These are phyloP conservation scores for Columbina picui DNA, from an alignment of 2,113 vertebrate species.

Conservation along the genomic window DNA sequence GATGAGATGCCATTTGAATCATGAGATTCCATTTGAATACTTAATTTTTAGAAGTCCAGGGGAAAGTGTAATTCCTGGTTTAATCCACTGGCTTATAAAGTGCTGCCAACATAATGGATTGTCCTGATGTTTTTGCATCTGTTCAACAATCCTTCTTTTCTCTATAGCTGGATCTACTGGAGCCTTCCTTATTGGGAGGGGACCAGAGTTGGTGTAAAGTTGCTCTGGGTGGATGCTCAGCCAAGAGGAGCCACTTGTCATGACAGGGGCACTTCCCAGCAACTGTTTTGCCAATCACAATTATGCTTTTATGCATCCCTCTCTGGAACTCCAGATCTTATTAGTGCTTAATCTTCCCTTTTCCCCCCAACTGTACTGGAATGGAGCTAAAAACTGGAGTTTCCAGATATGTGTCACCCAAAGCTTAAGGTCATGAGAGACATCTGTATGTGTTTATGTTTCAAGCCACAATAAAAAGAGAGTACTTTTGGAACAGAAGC, in stretches of 20 bases:
- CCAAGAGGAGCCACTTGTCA: neutral
- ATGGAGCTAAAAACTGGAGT: neutral
- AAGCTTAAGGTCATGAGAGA: neutral
- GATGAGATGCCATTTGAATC: too few species aligned
- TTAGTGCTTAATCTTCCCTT: neutral
- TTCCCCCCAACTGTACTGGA: neutral
- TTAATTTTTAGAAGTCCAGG: neutral
- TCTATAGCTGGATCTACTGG: neutral
- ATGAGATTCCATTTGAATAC: neutral
- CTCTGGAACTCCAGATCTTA: neutral
- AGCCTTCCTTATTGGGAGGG: neutral
- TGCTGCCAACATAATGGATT: neutral
- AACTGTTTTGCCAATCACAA: neutral
- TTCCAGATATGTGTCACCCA: neutral
- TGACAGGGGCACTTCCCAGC: neutral
- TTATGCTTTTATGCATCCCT: neutral
- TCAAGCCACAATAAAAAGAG: neutral
- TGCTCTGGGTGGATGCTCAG: neutral
- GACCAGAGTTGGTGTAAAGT: neutral
- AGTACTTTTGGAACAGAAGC: neutral
- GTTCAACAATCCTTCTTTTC: neutral
- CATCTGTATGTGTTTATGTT: neutral
- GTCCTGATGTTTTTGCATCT: neutral
- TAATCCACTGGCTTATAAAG: neutral
- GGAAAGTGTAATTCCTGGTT: neutral